Conservation (phyloP, 1,140 invertebrate genomes). For the Hypsibius dujardini region DNA sequence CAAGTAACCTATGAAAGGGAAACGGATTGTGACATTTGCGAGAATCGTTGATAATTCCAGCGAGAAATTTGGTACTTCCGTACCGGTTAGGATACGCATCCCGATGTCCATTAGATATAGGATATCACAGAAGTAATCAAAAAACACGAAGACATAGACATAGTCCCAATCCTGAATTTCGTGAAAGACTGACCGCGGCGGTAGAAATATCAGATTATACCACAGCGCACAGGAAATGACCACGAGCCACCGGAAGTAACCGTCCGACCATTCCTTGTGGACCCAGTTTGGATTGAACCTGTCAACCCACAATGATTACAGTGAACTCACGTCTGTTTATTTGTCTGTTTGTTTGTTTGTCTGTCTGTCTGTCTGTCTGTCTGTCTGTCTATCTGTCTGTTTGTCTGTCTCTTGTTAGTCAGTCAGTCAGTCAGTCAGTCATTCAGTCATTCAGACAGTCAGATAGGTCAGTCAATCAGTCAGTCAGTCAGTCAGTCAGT, state of each 20-base stretch:
- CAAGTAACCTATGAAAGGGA: constrained; percentile 24
- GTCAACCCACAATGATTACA: neutral
- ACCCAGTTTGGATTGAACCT: constrained; percentile 23
- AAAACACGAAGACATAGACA: constrained; percentile 29
- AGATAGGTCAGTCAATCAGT: neutral
- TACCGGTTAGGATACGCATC: constrained; percentile 32
- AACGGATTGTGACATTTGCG: neutral
- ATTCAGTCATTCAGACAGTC: neutral
- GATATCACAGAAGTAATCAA: constrained; percentile 34
- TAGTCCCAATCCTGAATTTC: constrained; percentile 30
- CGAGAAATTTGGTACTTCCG: neutral
- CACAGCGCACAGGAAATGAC: constrained; percentile 33
- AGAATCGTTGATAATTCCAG: too few species aligned
- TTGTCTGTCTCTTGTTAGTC: too few species aligned
- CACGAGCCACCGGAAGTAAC: constrained; percentile 34
- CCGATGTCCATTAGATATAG: constrained; percentile 33
- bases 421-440: neutral
- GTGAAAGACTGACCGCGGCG: constrained; percentile 32
- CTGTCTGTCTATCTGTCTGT: too few species aligned
- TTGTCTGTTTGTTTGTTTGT: too few species aligned
- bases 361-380: too few species aligned
- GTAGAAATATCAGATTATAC: constrained; percentile 34
- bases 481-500: neutral
- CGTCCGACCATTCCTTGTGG: constrained; percentile 31
- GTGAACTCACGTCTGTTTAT: neutral